Evolutionary conservation across 1,140 invertebrate species (phyloP), one percentile per base, ranked within the genome.

Genomic region (Heliconius eleuchia): DNA sequence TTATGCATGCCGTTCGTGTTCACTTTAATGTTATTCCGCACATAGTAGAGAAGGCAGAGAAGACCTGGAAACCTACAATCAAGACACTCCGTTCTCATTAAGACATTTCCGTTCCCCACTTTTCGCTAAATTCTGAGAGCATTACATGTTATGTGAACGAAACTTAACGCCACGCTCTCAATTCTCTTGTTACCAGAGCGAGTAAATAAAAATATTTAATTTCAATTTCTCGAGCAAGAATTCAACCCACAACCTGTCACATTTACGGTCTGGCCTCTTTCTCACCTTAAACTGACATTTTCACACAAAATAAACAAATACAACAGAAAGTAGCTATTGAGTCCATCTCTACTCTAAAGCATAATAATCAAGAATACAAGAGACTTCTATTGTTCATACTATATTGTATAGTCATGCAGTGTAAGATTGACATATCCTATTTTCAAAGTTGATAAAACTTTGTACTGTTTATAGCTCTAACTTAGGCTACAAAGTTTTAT

Each of bases 381-480:
- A 3, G 57, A 66, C 19, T 27, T 27, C 57, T 27, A 66, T 66
- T 66, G 57, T 66, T 16, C 57, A 30, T 30, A 27, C 57, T 52
- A 66, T 27, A 66, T 66, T 66, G 57, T 66, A 66, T 66, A 66
- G 6, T 30, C 55, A 60, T 60, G 13, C 60, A 66, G 13, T 9
- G 27, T 30, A 66, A 66, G 60, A 66, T 78, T 71, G 42, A 78
- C 39, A 66, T 46, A 5, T 66, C 60, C 60, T 66, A 13, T 66
- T 66, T 30, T 16, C 60, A 66, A 30, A 66, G 60, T 66, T 27
- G 6, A 66, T 13, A 66, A 27, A 27, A 23, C 60, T 27, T 66
- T 66, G 60, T 30, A 16, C 18, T n/a, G 60, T 16, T 66, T 30
- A 66, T 66, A 66, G 27, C 27, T 30, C 13, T 66, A 13, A 66